phyloP scores from a whole-genome alignment of 2,888 invertebrate genomes.

The Diaperis boleti region DNA sequence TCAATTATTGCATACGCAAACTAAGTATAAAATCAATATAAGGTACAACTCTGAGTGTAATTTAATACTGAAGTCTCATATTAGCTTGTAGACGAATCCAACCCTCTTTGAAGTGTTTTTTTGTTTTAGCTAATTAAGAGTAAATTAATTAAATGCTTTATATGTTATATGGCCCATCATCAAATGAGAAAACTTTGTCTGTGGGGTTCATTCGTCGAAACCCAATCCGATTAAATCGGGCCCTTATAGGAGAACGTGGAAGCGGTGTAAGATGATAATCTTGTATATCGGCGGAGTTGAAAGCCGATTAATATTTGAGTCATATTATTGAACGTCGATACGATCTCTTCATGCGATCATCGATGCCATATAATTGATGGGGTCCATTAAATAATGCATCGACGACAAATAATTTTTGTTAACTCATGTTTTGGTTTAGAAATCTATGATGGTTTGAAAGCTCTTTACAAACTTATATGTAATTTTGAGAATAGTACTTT shows the following conservation, averaged over 20 bases:
- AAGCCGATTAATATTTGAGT: conserved; percentile 54
- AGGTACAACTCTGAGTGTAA: too few relatives aligned
- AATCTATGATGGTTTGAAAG: too few relatives aligned
- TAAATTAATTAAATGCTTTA: too few relatives aligned
- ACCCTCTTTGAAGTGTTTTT: too few relatives aligned
- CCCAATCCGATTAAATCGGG: conserved; percentile 29
- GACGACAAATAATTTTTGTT: conserved; percentile 39
- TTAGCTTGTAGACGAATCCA: too few relatives aligned
- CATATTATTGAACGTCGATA: conserved; percentile 48
- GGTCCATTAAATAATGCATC: conserved; percentile 38
- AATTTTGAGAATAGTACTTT: too few relatives aligned
- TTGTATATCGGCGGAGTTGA: conserved; percentile 46
- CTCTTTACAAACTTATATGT: too few relatives aligned
- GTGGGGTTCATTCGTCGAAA: conserved; percentile 8
- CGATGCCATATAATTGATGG: conserved; percentile 36
- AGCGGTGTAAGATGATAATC: conserved; percentile 45
- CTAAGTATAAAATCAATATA: too few relatives aligned
- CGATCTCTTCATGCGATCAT: conserved; percentile 28
- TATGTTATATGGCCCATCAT: too few relatives aligned
- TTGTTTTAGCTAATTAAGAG: too few relatives aligned
- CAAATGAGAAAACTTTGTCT: not conserved
- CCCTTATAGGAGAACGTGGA: conserved; percentile 20
- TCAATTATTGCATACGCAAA: too few relatives aligned
- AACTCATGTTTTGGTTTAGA: conserved; percentile 6
- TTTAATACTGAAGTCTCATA: too few relatives aligned